Evolutionary conservation across 1,140 invertebrate genomes (phyloP).

Genomic region (silkworm (Bombyx mori)): DNA sequence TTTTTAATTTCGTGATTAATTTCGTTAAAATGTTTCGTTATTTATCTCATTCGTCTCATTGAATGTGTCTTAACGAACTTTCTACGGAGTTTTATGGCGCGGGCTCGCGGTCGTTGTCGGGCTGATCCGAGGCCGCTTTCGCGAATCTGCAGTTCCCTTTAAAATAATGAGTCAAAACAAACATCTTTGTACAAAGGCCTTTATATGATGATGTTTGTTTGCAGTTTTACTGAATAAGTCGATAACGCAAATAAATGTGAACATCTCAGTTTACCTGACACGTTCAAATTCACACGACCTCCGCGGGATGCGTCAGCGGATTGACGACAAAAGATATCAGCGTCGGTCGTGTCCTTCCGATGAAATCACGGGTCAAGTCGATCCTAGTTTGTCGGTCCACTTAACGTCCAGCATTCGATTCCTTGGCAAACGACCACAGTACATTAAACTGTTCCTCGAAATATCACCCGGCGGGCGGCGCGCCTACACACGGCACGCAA

Average conservation of each 20-base stretch:
- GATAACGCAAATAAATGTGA: slow-evolving; percentile 43
- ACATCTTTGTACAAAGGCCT: slow-evolving; percentile 45
- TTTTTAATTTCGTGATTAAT: too few relatives aligned
- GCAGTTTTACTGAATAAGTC: slow-evolving; percentile 37
- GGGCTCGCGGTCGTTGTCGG: not conserved
- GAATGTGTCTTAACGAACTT: too few relatives aligned
- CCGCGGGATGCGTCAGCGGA: slow-evolving; percentile 26
- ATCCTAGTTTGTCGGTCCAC: slow-evolving; percentile 35
- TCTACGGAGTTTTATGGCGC: slow-evolving; percentile 7
- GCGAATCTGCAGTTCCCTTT: slow-evolving; percentile 37
- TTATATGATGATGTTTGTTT: slow-evolving; percentile 54
- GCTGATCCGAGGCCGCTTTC: slow-evolving; percentile 11
- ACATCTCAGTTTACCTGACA: slow-evolving; percentile 34
- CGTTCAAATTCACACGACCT: slow-evolving; percentile 31
- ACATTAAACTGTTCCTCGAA: slow-evolving; percentile 60
- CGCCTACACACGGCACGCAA: slow-evolving; percentile 52
- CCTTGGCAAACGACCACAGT: slow-evolving; percentile 34
- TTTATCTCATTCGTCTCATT: too few relatives aligned
- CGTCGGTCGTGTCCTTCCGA: slow-evolving; percentile 11
- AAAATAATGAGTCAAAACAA: slow-evolving; percentile 45
- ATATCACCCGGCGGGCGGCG: slow-evolving; percentile 39
- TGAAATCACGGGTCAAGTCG: slow-evolving; percentile 17
- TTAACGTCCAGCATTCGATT: slow-evolving; percentile 35
- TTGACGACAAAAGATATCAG: slow-evolving; percentile 13
- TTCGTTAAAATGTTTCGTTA: too few relatives aligned